Percentiles rank a stretch among this genome's conserved stretches.
Evolutionary conservation across 2,113 vertebrate genomes (phyloP).

Genomic region (Laticauda colubrina): DNA sequence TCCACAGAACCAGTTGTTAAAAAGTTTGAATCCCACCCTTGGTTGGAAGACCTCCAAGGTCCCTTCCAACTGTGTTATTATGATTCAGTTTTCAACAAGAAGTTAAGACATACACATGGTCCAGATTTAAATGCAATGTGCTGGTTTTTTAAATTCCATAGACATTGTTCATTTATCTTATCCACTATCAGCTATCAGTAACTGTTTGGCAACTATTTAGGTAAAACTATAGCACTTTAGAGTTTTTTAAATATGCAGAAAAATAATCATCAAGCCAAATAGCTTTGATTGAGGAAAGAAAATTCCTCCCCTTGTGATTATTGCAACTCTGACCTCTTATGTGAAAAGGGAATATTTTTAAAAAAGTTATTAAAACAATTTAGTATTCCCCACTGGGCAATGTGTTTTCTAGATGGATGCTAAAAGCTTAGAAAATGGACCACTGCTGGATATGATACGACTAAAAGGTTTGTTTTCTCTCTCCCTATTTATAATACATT

Average conservation of each 20-base stretch:
- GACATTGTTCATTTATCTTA: not conserved
- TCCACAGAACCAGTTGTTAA: too few relatives aligned
- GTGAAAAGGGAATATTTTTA: constrained; percentile 9
- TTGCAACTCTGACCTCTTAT: not conserved
- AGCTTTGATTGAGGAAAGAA: not conserved
- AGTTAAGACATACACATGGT: not conserved
- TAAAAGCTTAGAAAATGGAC: constrained; percentile 16
- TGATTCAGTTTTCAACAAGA: not conserved
- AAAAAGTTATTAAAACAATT: constrained; percentile 19
- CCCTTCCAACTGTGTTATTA: not conserved
- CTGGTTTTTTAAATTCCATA: not conserved
- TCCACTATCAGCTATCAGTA: not conserved
- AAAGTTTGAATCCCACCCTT: too few relatives aligned
- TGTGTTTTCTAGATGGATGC: constrained; percentile 8
- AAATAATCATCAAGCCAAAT: not conserved
- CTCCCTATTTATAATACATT: not conserved
- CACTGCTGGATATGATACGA: not conserved
- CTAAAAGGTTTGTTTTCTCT: not conserved
- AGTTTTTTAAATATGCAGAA: not conserved
- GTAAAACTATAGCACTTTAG: not conserved
- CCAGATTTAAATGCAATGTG: not conserved
- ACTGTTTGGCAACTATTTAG: not conserved
- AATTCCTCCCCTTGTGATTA: not conserved
- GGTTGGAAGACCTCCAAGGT: not conserved
- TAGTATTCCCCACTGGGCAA: constrained; percentile 1